Conservation (phyloP, 2,797 vertebrate genomes). For the Babyrousa celebensis region DNA sequence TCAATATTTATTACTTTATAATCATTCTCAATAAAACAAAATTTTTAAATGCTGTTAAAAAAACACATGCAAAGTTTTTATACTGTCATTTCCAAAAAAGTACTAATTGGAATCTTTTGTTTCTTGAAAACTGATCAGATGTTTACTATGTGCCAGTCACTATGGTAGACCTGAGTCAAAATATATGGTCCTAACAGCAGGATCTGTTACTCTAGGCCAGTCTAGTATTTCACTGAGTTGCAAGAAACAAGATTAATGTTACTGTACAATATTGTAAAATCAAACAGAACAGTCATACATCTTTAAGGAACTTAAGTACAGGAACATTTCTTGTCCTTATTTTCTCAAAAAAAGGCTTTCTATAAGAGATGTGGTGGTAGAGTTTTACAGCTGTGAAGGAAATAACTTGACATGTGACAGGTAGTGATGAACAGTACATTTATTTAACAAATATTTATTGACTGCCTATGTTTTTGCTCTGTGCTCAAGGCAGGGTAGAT, state of each 20-base stretch:
- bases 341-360: constrained; percentile 58
- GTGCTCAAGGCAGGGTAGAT: neutral
- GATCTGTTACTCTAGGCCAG: neutral
- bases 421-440: neutral
- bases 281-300: neutral
- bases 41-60: constrained; percentile 43
- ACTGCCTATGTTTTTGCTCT: neutral
- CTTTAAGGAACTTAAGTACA: neutral
- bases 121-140: neutral
- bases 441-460: constrained; percentile 44
- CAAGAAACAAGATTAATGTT: constrained; percentile 21
- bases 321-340: neutral
- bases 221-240: neutral
- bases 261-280: neutral
- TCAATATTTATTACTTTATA: constrained; percentile 60
- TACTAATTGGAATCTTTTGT: neutral
- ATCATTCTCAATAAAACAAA: constrained; percentile 56
- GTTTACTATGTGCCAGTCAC: neutral
- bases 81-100: neutral
- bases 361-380: neutral
- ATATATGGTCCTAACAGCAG: neutral
- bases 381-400: constrained; percentile 13
- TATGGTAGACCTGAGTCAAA: constrained; percentile 30
- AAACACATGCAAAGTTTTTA: constrained; percentile 4
- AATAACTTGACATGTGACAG: neutral